These are phyloP conservation scores for Eulemur albifrons DNA, from an alignment of 2,797 vertebrate species.

Conservation along the genomic window DNA sequence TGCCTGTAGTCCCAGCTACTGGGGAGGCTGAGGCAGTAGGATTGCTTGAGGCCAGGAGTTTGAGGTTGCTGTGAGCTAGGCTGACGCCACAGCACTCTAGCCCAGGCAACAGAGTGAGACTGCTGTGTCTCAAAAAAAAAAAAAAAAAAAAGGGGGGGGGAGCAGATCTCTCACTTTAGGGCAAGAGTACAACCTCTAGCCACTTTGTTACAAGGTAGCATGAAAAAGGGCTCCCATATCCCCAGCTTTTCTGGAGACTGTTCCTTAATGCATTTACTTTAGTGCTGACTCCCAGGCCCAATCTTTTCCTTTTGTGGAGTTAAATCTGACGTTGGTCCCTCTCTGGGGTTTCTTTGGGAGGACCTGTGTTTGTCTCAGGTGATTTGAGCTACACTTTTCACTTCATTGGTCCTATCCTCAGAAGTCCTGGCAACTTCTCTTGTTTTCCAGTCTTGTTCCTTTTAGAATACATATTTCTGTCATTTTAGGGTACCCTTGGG, in stretches of 20 bases:
- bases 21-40: too few relatives aligned
- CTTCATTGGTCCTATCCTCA: background rate
- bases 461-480: background rate
- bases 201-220: background rate
- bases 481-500: background rate
- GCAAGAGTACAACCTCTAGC: background rate
- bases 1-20: too few relatives aligned
- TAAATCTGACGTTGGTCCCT: background rate
- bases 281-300: background rate
- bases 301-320: background rate
- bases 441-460: background rate
- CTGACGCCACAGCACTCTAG: too few relatives aligned
- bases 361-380: background rate
- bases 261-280: background rate
- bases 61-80: too few relatives aligned
- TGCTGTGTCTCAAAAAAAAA: too few relatives aligned
- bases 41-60: too few relatives aligned
- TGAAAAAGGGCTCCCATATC: background rate
- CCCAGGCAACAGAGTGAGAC: too few relatives aligned
- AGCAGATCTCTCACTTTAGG: background rate
- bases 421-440: background rate
- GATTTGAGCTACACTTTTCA: background rate
- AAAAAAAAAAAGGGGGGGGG: too few relatives aligned
- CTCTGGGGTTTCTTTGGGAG: background rate
- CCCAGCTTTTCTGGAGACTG: background rate